Evolutionary conservation across 1,140 invertebrate genomes (phyloP), one percentile per base, ranked within the genome.

Genomic region (Muscidifurax raptorellus): DNA sequence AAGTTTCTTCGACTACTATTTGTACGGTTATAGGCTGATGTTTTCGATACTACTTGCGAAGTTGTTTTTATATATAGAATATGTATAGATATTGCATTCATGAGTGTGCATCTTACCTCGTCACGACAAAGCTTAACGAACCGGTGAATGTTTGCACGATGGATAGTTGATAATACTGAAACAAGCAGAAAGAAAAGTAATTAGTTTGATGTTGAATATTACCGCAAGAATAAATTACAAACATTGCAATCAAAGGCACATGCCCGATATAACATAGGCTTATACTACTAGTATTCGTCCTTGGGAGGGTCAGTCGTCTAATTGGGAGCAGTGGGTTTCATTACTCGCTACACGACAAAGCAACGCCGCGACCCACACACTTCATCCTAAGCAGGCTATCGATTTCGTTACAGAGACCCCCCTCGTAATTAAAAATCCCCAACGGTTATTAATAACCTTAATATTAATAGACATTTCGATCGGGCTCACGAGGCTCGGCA

Each of bases 401-500:
- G 40, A 44, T 76, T 75, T 25, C 22, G 40, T 76, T 76, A 9
- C n/a, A 47, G 9, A 3, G 22, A 59, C 52, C 30, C 36, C 18
- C 72, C 28, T 76, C 22, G 30, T 76, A 76, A 76, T 76, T 44
- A 30, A 30, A 59, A 77, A 47, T 9, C 47, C 18, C n/a, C 71
- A 30, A 69, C 27, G 75, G 44, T 27, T 30, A 77, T 77, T 77
- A 77, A 77, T 77, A 77, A 59, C 47, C 44, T 27, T 44, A 22
- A 64, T 64, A 75, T 82, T 40, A 66, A 75, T 75, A 40, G 15
- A 66, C n/a, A n/a, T 27, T 71, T 74, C 69, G 69, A 74, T 81
- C 69, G 44, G 10, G 27, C 25, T 28, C 25, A 59, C 22, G 52
- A 22, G 52, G 22, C 22, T 59, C 52, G 44, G 22, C 32, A 80